Conservation (phyloP, 2,888 invertebrate species). For the Pterostichus madidus region DNA sequence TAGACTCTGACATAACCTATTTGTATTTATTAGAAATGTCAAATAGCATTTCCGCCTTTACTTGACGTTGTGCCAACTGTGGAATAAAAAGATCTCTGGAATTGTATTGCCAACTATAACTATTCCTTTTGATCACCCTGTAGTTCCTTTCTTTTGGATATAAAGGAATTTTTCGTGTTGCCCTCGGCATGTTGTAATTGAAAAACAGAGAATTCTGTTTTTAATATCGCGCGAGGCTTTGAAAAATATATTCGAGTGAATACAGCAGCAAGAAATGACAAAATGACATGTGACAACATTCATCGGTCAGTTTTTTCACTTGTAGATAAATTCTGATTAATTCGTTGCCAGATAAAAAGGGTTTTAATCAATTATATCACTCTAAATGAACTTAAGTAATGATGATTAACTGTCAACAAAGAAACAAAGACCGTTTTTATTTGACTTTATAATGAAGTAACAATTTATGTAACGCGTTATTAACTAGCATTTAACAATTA, state of each 20-base stretch:
- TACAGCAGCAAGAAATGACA: background rate
- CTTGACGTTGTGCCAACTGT: too few species aligned
- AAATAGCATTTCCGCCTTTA: too few species aligned
- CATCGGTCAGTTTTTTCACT: constrained; percentile 11
- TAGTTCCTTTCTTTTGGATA: background rate
- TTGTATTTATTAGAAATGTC: too few species aligned
- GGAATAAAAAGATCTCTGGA: too few species aligned
- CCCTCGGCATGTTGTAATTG: background rate
- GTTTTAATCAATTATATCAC: constrained; percentile 26
- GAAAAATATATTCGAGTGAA: background rate
- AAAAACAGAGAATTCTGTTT: constrained; percentile 21
- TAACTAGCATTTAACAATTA: constrained; percentile 9
- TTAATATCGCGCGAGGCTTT: background rate
- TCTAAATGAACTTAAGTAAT: constrained; percentile 16
- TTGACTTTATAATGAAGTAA: background rate
- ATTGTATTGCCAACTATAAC: too few species aligned
- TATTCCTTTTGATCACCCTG: too few species aligned
- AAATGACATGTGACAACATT: background rate
- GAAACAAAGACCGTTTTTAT: constrained; percentile 26
- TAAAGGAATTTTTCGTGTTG: background rate
- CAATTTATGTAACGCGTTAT: background rate
- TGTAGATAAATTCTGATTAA: constrained; percentile 14
- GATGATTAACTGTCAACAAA: constrained; percentile 2
- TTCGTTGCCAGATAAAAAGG: constrained; percentile 17
- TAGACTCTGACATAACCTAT: too few species aligned